These are phyloP conservation scores for Callimorpha dominula DNA, from an alignment of 2,888 invertebrate species.

Conservation along the genomic window DNA sequence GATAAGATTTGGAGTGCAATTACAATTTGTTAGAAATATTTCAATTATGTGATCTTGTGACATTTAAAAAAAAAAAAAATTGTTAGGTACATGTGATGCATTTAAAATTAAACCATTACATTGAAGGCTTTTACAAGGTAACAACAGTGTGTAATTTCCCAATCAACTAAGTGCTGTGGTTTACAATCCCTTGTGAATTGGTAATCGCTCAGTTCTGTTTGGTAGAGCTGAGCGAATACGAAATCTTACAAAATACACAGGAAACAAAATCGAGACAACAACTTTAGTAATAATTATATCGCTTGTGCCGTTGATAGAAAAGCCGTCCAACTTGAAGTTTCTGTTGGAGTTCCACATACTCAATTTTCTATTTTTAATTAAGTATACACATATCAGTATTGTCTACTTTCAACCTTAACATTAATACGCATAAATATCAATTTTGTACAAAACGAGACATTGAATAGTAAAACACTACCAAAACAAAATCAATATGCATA, in stretches of 20 bases:
- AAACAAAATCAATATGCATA: conserved; percentile 27
- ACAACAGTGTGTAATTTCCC: too few species aligned
- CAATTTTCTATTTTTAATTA: conserved; percentile 25
- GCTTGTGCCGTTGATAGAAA: neutral
- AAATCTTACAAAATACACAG: too few species aligned
- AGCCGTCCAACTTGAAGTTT: neutral
- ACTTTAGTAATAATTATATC: neutral
- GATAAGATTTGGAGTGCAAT: neutral
- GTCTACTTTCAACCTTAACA: conserved; percentile 54
- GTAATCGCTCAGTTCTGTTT: too few species aligned
- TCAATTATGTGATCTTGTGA: neutral
- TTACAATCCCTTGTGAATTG: too few species aligned
- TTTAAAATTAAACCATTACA: too few species aligned
- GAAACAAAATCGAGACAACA: neutral
- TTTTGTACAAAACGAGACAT: conserved; percentile 39
- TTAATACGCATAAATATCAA: conserved; percentile 43
- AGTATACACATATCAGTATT: conserved; percentile 48
- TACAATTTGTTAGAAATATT: neutral
- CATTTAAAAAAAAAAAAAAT: too few species aligned
- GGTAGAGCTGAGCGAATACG: neutral
- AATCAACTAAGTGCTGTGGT: too few species aligned
- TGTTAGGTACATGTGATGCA: neutral
- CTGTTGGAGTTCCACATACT: conserved; percentile 13
- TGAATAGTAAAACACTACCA: conserved; percentile 31
- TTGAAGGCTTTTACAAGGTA: too few species aligned